Percentiles rank a stretch among this genome's conserved stretches.
Conservation (phyloP, 2,888 invertebrate species). For the Agrotis clavis region DNA sequence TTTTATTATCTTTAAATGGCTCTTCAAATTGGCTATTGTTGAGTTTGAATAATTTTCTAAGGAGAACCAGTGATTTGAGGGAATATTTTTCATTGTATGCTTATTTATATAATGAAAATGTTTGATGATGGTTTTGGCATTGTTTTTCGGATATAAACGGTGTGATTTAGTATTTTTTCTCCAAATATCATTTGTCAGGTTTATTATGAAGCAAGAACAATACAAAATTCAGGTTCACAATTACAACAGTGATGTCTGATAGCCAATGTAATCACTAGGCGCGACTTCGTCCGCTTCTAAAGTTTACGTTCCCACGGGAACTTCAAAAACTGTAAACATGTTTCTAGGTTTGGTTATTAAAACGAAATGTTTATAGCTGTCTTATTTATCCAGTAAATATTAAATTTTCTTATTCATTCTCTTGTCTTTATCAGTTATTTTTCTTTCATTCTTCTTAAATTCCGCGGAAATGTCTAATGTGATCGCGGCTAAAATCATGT, state of each 20-base stretch:
- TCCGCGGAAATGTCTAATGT: too few species aligned
- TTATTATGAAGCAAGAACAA: not conserved
- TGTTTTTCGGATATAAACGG: constrained; percentile 2
- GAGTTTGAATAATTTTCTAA: constrained; percentile 39
- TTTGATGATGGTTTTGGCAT: constrained; percentile 16
- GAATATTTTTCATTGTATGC: constrained; percentile 20
- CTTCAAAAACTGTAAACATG: constrained; percentile 42
- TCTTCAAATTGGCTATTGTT: constrained; percentile 56
- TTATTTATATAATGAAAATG: constrained; percentile 27
- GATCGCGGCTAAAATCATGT: too few species aligned
- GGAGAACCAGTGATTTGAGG: constrained; percentile 35
- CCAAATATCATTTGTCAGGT: too few species aligned
- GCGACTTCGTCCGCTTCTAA: constrained; percentile 13
- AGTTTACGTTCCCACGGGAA: constrained; percentile 55
- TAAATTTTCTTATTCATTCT: not conserved
- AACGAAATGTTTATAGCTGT: not conserved
- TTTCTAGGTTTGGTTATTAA: constrained; percentile 22
- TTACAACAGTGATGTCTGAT: constrained; percentile 12
- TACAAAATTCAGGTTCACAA: constrained; percentile 1
- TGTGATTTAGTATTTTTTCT: not conserved
- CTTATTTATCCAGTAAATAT: not conserved
- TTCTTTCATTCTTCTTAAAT: not conserved
- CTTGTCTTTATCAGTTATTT: too few species aligned
- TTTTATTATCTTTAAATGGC: constrained; percentile 40
- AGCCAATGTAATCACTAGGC: constrained; percentile 21